Evolutionary conservation across 2,888 invertebrate species (phyloP).

Genomic region (Cyaniris semiargus): DNA sequence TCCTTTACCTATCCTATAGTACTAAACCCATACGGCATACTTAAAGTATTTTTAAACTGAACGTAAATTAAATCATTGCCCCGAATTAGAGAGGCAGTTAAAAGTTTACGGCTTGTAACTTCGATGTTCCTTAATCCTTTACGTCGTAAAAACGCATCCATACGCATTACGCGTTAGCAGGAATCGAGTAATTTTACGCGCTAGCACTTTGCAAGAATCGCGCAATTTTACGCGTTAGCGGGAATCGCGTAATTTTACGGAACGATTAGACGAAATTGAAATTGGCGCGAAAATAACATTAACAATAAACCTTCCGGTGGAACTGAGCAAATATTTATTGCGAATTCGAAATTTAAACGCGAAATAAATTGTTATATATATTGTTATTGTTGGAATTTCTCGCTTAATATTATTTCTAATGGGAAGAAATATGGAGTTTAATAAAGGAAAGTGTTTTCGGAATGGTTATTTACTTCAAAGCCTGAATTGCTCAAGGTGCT

Average conservation of each 20-base stretch:
- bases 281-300: constrained; percentile 13
- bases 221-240: neutral
- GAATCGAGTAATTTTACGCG: constrained; percentile 5
- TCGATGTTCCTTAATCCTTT: constrained; percentile 37
- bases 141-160: constrained; percentile 25
- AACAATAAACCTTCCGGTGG: neutral
- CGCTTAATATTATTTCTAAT: constrained; percentile 4
- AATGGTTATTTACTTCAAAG: neutral
- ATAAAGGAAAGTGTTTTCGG: constrained; percentile 10
- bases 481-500: neutral
- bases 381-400: neutral
- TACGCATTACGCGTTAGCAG: neutral
- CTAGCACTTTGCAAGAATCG: neutral
- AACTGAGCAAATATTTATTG: constrained; percentile 3
- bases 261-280: constrained; percentile 23
- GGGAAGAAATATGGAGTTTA: neutral
- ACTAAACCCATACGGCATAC: neutral
- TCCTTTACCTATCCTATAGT: neutral
- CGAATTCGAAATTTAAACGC: neutral
- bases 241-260: neutral
- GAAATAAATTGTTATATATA: constrained; percentile 14
- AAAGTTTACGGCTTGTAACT: constrained; percentile 47
- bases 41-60: constrained; percentile 3
- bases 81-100: constrained; percentile 49
- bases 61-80: constrained; percentile 49